phyloP scores from a whole-genome alignment of 2,113 vertebrate species.

The Festucalex cinctus region DNA sequence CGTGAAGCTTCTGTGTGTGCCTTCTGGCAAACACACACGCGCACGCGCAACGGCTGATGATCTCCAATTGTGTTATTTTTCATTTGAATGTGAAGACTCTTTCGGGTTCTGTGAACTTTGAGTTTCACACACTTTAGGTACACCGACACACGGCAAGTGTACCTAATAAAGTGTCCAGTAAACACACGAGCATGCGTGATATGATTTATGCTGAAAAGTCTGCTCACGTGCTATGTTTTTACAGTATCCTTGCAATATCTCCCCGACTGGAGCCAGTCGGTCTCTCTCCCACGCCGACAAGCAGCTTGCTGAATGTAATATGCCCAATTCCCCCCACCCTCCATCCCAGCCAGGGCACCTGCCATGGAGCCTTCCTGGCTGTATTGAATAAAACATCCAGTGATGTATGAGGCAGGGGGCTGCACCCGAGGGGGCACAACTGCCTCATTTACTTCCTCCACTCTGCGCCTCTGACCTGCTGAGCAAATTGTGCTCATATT shows the following conservation, averaged over 20 bases:
- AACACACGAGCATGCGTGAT: constrained; percentile 34
- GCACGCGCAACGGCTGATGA: background rate
- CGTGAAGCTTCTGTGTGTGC: background rate
- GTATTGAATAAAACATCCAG: constrained; percentile 79
- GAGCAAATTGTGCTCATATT: constrained; percentile 77
- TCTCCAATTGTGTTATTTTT: background rate
- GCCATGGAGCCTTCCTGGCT: constrained; percentile 68
- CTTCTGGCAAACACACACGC: background rate
- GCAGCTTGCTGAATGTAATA: constrained; percentile 65
- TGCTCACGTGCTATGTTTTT: constrained; percentile 48
- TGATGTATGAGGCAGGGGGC: constrained; percentile 76
- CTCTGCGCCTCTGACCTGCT: constrained; percentile 72
- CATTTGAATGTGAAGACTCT: constrained; percentile 9
- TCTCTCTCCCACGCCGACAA: constrained; percentile 53
- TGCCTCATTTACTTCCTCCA: constrained; percentile 75
- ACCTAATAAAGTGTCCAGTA: background rate
- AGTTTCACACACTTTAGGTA: constrained; percentile 38
- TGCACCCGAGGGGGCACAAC: constrained; percentile 72
- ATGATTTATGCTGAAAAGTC: constrained; percentile 40
- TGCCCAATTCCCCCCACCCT: constrained; percentile 30
- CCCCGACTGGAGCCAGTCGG: constrained; percentile 39
- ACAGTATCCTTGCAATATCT: constrained; percentile 53
- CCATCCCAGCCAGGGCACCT: constrained; percentile 68
- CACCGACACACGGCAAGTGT: constrained; percentile 2
- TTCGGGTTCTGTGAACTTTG: constrained; percentile 49